Base-by-base conservation (phyloP, 2,888 invertebrate genomes). In the Pecten maximus region DNA sequence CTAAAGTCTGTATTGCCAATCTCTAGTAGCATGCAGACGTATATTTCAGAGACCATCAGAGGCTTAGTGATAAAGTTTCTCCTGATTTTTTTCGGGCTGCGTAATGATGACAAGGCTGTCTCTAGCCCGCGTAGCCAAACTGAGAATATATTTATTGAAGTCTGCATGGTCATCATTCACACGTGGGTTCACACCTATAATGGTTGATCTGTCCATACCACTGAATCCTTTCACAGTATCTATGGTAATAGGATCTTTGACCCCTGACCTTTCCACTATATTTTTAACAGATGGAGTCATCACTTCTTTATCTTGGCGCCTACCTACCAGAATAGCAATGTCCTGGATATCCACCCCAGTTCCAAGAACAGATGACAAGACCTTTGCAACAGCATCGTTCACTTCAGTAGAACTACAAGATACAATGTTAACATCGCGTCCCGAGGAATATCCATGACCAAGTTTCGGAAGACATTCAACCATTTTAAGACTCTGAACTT, bases 41-140 rank as follows among this genome's bases (percentile, higher is more conserved):
- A 19, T 19, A 54, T 19, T 74, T 74, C 35, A 74, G 0, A 74
- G 12, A 74, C 10, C 2, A 10, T 74, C 4, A 35, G 87, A 87
- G 40, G 40, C 10, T 28, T 89, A 88, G 39, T 92, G 88, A 87
- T 93, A 92, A 54, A 95, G 90, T 89, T 94, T 94, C n/a, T 93
- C 89, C 88, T 93, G 89, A 28, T 94, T 90, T 40, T 93, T 92
- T 44, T 94, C 94, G 35, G 94, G 94, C 1, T 94, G 93, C 19
- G 95, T 95, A 23, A 95, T 94, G 54, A 95, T 95, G 19, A 95
- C 93, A 40, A 95, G 92, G 40, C 94, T 94, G 86, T 95, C 94
- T 91, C 93, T 94, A 19, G 95, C 95, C 54, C 95, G 91, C 12
- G 95, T 94, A n/a, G 94, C 94, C 86, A 95, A 91, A 91, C 94